These are phyloP conservation scores for Dasyprocta punctata DNA, from an alignment of 2,113 vertebrate genomes.

Conservation along the genomic window DNA sequence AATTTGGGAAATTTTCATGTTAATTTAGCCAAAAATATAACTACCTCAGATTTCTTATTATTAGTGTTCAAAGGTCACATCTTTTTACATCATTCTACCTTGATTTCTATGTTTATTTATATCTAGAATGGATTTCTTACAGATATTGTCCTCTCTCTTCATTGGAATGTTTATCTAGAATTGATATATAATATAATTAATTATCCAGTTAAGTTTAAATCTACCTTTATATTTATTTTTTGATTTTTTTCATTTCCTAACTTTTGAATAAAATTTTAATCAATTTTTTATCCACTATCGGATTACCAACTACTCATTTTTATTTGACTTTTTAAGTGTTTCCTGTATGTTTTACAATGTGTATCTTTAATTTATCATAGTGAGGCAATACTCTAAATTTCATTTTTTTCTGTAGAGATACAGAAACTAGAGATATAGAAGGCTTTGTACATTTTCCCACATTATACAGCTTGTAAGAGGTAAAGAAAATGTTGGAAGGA, in stretches of 20 bases:
- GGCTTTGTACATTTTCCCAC: background rate
- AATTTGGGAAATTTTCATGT: background rate
- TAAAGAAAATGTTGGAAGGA: background rate
- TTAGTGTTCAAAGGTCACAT: background rate
- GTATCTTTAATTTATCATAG: background rate
- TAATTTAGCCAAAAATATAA: background rate
- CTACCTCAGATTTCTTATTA: slow-evolving; percentile 1
- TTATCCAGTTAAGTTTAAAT: background rate
- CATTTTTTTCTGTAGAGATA: background rate
- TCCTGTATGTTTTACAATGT: background rate
- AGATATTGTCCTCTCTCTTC: background rate
- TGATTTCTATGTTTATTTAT: background rate
- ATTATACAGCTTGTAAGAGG: background rate
- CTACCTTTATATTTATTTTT: background rate
- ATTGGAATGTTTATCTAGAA: background rate
- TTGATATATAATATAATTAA: slow-evolving; percentile 13
- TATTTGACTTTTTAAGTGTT: background rate
- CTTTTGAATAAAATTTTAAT: background rate
- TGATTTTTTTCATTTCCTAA: background rate
- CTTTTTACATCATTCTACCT: background rate
- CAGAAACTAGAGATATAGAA: background rate
- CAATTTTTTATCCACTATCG: background rate
- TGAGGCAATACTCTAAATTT: slow-evolving; percentile 11
- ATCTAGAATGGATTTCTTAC: background rate
- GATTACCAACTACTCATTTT: background rate